These are phyloP conservation scores for Luscinia megarhynchos DNA, from an alignment of 2,797 vertebrate genomes.

Conservation along the genomic window DNA sequence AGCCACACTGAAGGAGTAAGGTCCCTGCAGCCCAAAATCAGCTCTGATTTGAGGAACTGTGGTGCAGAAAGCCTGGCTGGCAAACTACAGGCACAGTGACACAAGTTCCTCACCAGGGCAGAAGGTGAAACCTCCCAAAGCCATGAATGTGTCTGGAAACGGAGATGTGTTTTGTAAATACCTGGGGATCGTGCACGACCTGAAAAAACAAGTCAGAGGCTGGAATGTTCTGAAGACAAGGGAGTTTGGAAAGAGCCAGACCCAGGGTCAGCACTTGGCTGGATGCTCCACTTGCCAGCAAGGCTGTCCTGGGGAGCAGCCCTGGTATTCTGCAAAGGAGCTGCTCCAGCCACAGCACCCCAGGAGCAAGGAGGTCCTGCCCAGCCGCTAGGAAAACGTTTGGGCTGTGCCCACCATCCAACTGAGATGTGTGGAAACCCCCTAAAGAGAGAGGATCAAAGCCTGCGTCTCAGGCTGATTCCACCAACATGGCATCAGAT, in stretches of 20 bases:
- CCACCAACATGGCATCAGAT: neutral
- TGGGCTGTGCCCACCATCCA: neutral
- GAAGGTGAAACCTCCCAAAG: neutral
- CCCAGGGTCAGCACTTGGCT: neutral
- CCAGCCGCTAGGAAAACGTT: neutral
- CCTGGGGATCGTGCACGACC: neutral
- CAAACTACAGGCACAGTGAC: neutral
- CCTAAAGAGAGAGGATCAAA: neutral
- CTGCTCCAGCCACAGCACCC: neutral
- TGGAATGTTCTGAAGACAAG: neutral
- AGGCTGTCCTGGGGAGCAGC: neutral
- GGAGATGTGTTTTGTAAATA: neutral
- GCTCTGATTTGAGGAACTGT: fast-evolving
- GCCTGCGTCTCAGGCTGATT: neutral
- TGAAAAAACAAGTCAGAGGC: neutral
- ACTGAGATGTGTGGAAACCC: neutral
- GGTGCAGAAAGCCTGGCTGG: neutral
- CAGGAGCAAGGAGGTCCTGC: neutral
- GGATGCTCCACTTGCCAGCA: neutral
- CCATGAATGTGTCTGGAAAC: neutral
- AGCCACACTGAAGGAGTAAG: neutral
- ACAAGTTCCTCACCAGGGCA: neutral
- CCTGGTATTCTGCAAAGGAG: neutral
- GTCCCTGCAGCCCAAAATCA: neutral
- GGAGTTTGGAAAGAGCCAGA: neutral